phyloP scores from a whole-genome alignment of 2,113 vertebrate genomes.

The Leiothrix lutea region DNA sequence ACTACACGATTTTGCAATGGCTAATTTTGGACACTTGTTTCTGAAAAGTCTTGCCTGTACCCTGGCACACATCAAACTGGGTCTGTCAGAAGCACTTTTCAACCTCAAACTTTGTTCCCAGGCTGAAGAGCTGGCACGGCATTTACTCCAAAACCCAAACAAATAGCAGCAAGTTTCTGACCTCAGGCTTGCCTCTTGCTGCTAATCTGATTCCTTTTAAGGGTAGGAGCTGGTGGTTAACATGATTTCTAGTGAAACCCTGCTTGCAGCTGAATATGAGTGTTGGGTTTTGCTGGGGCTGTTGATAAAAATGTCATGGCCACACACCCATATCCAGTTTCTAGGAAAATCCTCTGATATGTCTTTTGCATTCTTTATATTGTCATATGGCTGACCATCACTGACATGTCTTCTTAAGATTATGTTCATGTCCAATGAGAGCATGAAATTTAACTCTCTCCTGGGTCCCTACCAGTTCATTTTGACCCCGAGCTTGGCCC shows the following conservation, averaged over 20 bases:
- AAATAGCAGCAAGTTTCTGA: conserved; percentile 38
- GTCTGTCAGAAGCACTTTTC: conserved; percentile 34
- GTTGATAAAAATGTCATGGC: not conserved
- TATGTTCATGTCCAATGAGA: not conserved
- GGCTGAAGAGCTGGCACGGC: conserved; percentile 2
- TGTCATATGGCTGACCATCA: not conserved
- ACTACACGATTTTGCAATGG: not conserved
- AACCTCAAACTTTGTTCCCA: conserved; percentile 53
- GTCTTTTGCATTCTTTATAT: not conserved
- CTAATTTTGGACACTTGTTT: conserved; percentile 31
- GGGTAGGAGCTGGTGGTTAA: conserved; percentile 50
- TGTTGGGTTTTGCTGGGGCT: not conserved
- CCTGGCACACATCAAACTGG: conserved; percentile 13
- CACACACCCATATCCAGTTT: not conserved
- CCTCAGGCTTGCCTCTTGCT: conserved; percentile 27
- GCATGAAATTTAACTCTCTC: not conserved
- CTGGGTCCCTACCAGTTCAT: not conserved
- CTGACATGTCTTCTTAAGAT: not conserved
- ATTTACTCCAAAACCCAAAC: conserved; percentile 26
- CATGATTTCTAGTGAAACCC: not conserved
- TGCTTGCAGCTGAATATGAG: not conserved
- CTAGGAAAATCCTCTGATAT: not conserved
- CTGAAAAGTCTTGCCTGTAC: not conserved
- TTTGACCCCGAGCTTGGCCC: not conserved
- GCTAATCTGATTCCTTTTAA: conserved; percentile 73